Evolutionary conservation across 2,113 vertebrate genomes (phyloP).

Genomic region (Astatotilapia flaviijosephi): DNA sequence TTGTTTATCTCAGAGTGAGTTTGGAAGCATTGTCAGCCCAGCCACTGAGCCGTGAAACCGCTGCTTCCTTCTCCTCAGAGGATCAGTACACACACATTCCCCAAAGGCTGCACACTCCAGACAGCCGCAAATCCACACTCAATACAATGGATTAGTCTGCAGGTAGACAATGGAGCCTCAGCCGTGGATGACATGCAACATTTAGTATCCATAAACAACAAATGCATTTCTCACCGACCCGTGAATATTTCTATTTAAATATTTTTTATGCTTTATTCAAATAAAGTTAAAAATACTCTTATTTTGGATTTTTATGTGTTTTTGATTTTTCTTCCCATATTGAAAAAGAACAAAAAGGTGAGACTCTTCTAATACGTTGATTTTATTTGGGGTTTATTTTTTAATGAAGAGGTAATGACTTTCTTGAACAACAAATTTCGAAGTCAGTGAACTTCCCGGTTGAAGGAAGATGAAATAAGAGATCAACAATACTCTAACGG

Average conservation of each 20-base stretch:
- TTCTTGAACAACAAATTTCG: not conserved
- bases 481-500: not conserved
- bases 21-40: not conserved
- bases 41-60: conserved; percentile 21
- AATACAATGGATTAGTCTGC: not conserved
- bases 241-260: not conserved
- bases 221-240: rapidly evolving
- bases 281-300: not conserved
- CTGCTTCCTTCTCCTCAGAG: conserved; percentile 4
- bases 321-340: not conserved
- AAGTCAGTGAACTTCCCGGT: not conserved
- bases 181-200: not conserved
- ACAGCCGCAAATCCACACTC: conserved; percentile 3
- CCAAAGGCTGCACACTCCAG: conserved; percentile 11
- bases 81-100: not conserved
- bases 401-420: not conserved
- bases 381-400: not conserved
- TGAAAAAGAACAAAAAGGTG: not conserved
- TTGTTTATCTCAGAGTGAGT: conserved; percentile 35
- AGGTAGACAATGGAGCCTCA: not conserved
- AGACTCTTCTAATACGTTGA: not conserved
- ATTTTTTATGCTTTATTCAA: not conserved
- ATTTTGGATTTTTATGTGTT: not conserved
- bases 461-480: not conserved
- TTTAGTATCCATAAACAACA: not conserved